phyloP scores from a whole-genome alignment of 1,140 invertebrate species.

The Nomia melanderi region DNA sequence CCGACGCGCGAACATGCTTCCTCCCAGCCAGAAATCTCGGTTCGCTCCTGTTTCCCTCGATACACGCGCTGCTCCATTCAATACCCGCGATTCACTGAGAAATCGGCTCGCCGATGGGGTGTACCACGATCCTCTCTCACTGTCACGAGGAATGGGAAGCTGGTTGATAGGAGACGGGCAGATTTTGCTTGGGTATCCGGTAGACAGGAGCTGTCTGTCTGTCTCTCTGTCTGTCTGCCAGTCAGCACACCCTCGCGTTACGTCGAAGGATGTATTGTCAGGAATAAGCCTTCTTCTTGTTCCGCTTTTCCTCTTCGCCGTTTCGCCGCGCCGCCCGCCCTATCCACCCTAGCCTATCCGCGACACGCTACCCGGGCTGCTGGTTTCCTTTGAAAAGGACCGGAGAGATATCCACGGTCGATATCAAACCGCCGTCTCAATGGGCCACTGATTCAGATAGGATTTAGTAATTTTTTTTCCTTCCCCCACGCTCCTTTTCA shows the following conservation, averaged over 20 bases:
- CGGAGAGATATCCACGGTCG: conserved; percentile 61
- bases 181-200: conserved; percentile 67
- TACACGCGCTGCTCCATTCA: neutral
- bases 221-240: conserved; percentile 68
- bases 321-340: neutral
- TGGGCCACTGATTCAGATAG: conserved; percentile 68
- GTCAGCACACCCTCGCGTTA: conserved; percentile 58
- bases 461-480: conserved; percentile 71
- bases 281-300: conserved; percentile 67
- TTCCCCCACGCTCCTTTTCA: too few relatives aligned
- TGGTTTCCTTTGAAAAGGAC: conserved; percentile 66
- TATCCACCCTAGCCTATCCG: too few relatives aligned
- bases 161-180: conserved; percentile 52
- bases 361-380: conserved; percentile 33
- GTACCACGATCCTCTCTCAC: neutral
- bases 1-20: too few relatives aligned
- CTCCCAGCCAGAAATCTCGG: conserved; percentile 8
- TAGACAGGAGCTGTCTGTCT: conserved; percentile 70
- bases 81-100: conserved; percentile 17
- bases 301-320: conserved; percentile 38
- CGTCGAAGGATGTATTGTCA: conserved; percentile 72
- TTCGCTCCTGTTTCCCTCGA: neutral
- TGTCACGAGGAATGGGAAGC: conserved; percentile 8
- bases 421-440: conserved; percentile 73
- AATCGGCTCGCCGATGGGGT: neutral